Evolutionary conservation across 1,140 invertebrate species (phyloP), one percentile per base, ranked within the genome.

Genomic region (Dreissena polymorpha): DNA sequence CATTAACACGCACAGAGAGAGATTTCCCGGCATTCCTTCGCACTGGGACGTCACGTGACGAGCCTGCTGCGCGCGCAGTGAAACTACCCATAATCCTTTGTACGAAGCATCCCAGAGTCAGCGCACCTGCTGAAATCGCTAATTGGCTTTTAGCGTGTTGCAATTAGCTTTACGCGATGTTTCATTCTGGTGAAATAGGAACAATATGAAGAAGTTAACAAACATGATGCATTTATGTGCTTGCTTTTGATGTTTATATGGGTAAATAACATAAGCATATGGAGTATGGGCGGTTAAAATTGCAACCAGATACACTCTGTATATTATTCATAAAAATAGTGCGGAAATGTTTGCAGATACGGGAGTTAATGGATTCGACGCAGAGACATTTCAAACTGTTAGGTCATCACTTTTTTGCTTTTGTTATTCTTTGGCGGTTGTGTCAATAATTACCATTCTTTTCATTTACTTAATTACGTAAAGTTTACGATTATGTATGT

Each of bases 21-120:
- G 6, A 69, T 27, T 65, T 78, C 76, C 65, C 76, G 68, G 76
- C 65, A 78, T 78, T 18, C 76, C 13, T 51, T n/a, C 53, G 64
- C 50, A 65, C n/a, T 65, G 67, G 64, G 76, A 78, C 76, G 76
- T 78, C 76, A 78, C 65, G 67, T 78, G 64, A 78, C 64, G 76
- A 60, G 53, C 76, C 0, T 65, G 69, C 64, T 65, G 68, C 65
- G 64, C 53, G 76, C 76, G 76, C 76, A 49, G 29, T 69, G 51
- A 53, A n/a, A 78, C 39, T 78, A 78, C 76, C 53, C 76, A 78
- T 78, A 78, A 78, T 78, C 76, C 76, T 78, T 78, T 78, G 76
- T 78, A 50, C 50, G 65, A 78, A 78, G n/a, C 65, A 78, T 78
- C 76, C 55, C 51, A 78, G 76, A 69, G 57, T 60, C 76, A n/a